Conservation (phyloP, 2,888 invertebrate genomes). For the Junonia oenone region DNA sequence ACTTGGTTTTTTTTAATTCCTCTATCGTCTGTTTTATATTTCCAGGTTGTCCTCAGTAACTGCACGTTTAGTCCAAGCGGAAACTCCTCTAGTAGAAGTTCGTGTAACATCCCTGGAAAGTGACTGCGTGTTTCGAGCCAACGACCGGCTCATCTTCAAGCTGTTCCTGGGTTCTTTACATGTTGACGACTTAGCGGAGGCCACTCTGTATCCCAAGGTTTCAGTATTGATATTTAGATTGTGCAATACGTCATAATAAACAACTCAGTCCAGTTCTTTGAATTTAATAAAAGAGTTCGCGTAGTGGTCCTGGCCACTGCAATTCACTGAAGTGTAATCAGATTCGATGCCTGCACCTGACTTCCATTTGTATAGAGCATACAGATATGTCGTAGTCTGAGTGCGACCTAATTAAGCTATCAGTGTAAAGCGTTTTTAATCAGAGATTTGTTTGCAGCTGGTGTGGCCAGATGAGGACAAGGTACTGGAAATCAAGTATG, state of each 20-base stretch:
- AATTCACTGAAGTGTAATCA: no score
- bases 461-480: slow-evolving; percentile 89
- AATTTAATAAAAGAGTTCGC: no score
- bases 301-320: no score
- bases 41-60: slow-evolving; percentile 81
- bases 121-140: slow-evolving; percentile 87
- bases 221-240: no score
- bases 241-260: no score
- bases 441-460: no score
- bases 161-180: slow-evolving; percentile 83
- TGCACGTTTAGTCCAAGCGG: slow-evolving; percentile 84
- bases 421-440: no score
- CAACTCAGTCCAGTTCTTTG: no score
- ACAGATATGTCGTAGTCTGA: no score
- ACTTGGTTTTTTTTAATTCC: no score
- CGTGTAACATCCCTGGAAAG: slow-evolving; percentile 84
- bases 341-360: neutral
- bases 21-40: no score
- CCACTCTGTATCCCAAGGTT: slow-evolving; percentile 87
- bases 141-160: slow-evolving; percentile 86
- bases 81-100: slow-evolving; percentile 84
- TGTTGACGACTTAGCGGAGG: slow-evolving; percentile 85
- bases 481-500: slow-evolving; percentile 88
- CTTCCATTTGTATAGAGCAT: neutral
- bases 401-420: no score